Evolutionary conservation across 2,888 invertebrate species (phyloP).

Genomic region (Mythimna albipuncta): DNA sequence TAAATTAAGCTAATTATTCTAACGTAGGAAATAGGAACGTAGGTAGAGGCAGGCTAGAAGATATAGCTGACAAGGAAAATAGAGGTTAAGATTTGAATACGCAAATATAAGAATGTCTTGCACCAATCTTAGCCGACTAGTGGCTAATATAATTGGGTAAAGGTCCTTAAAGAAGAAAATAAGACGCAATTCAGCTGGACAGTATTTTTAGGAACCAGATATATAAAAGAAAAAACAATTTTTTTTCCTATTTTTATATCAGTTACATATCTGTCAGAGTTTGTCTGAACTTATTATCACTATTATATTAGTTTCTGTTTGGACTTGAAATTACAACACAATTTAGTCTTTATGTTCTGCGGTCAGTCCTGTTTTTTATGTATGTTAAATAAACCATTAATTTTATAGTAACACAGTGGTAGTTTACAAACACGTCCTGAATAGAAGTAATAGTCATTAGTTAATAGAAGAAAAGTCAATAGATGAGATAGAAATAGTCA

Average conservation of each 20-base stretch:
- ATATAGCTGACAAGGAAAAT: constrained; percentile 3
- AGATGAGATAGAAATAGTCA: background rate
- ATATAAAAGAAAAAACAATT: background rate
- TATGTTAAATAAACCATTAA: background rate
- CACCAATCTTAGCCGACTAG: background rate
- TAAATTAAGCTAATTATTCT: constrained; percentile 64
- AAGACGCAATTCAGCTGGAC: background rate
- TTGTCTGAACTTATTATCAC: too few relatives aligned
- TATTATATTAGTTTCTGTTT: background rate
- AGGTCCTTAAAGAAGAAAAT: background rate
- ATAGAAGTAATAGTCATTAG: background rate
- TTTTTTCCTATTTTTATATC: background rate
- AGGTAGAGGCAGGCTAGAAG: constrained; percentile 21
- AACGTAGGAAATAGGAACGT: constrained; percentile 52
- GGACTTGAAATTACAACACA: background rate
- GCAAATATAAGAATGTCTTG: too few relatives aligned
- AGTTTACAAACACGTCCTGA: background rate
- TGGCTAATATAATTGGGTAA: background rate
- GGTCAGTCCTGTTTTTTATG: background rate
- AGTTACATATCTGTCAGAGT: background rate
- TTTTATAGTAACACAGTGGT: background rate
- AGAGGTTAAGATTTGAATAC: background rate
- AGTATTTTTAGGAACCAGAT: background rate
- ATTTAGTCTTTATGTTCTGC: background rate
- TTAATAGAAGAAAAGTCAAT: background rate